Evolutionary conservation across 2,888 invertebrate genomes (phyloP).

Genomic region (Drosophila peninsularis): DNA sequence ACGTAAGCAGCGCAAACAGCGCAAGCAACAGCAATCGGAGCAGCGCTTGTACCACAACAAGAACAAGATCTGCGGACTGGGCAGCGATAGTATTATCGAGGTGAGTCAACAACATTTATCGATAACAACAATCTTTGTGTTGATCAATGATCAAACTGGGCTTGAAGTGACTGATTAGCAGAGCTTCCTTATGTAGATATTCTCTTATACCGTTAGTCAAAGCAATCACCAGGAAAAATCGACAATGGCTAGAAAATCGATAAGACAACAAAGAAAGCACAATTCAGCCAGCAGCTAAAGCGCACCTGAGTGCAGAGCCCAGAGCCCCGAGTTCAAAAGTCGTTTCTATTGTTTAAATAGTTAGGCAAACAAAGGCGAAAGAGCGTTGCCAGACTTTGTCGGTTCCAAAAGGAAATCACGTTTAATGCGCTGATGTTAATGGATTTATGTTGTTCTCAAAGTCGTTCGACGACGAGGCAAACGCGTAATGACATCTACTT

Average conservation of each 20-base stretch:
- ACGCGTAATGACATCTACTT: constrained; percentile 51
- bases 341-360: constrained; percentile 40
- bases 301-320: too few relatives aligned
- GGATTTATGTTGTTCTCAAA: constrained; percentile 66
- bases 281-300: constrained; percentile 19
- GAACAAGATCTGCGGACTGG: constrained; percentile 77
- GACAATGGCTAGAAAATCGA: constrained; percentile 53
- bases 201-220: neutral
- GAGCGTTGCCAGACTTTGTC: constrained; percentile 15
- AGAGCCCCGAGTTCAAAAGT: constrained; percentile 29
- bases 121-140: too few relatives aligned
- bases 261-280: constrained; percentile 59
- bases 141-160: too few relatives aligned
- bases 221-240: constrained; percentile 15
- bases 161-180: neutral
- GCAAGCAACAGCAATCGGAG: constrained; percentile 72
- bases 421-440: constrained; percentile 58
- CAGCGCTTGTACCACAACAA: constrained; percentile 79
- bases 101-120: constrained; percentile 64
- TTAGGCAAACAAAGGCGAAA: constrained; percentile 12
- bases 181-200: neutral
- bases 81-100: constrained; percentile 82
- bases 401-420: constrained; percentile 28
- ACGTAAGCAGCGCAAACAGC: constrained; percentile 54
- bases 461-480: constrained; percentile 29